Conservation (phyloP, 2,113 vertebrate genomes). For the Platichthys stellatus region DNA sequence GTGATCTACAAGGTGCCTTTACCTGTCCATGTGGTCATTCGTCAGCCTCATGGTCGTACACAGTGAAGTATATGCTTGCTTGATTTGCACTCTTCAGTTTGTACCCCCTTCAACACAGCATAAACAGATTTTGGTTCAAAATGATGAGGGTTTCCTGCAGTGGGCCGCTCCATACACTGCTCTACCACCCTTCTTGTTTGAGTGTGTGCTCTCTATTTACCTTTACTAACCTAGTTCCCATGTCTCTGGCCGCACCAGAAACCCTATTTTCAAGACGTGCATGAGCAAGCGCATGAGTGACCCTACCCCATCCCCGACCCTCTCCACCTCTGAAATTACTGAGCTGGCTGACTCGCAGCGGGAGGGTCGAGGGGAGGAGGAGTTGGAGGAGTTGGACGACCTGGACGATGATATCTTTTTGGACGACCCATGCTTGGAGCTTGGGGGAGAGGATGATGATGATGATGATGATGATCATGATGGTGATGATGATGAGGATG, state of each 20-base stretch:
- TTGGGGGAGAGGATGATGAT: conserved; percentile 76
- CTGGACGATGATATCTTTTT: conserved; percentile 92
- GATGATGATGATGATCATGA: conserved; percentile 70
- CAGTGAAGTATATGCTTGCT: not conserved
- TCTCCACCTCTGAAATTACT: conserved; percentile 96
- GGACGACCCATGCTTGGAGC: conserved; percentile 89
- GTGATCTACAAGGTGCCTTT: not conserved
- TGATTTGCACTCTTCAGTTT: conserved; percentile 14
- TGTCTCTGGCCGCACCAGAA: conserved; percentile 97
- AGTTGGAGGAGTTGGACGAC: conserved; percentile 85
- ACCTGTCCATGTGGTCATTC: not conserved
- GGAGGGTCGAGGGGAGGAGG: conserved; percentile 90
- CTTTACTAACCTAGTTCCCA: conserved; percentile 92
- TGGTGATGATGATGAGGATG: conserved; percentile 74
- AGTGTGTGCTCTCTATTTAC: conserved; percentile 68
- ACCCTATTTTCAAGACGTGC: conserved; percentile 99
- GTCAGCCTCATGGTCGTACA: not conserved
- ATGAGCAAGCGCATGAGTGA: conserved; percentile 99
- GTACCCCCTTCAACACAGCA: not conserved
- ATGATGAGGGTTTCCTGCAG: conserved; percentile 19
- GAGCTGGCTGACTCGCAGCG: conserved; percentile 94
- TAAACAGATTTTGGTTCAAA: not conserved
- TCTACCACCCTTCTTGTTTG: conserved; percentile 32
- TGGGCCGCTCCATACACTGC: conserved; percentile 10
- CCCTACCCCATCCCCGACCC: conserved; percentile 97